These are phyloP conservation scores for Cephalopachus bancanus DNA, from an alignment of 2,797 vertebrate species.

Conservation along the genomic window DNA sequence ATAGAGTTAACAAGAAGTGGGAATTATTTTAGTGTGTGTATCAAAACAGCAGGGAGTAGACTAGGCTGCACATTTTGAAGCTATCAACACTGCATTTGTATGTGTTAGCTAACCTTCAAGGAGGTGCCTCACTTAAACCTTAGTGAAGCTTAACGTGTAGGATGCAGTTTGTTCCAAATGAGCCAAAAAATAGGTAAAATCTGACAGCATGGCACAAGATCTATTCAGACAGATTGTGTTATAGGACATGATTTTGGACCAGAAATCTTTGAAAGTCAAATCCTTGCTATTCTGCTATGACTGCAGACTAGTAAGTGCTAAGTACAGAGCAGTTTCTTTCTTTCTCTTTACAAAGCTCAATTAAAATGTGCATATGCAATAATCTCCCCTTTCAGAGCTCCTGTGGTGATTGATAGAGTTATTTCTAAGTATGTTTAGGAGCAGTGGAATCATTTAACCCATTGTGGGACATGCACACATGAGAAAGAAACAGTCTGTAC, in stretches of 20 bases:
- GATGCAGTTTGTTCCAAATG: not conserved
- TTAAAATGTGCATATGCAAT: not conserved
- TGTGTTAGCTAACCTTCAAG: not conserved
- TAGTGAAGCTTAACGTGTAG: not conserved
- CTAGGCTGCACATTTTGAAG: not conserved
- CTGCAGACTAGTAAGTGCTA: accelerated
- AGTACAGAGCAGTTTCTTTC: not conserved
- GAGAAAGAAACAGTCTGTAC: not conserved
- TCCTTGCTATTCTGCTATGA: not conserved
- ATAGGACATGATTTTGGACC: not conserved
- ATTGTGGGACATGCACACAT: not conserved
- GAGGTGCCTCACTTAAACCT: not conserved
- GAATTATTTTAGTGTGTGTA: not conserved
- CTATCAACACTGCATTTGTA: not conserved
- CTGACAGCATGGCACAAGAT: not conserved
- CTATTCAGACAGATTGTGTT: not conserved
- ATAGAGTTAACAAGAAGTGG: slow-evolving; percentile 10
- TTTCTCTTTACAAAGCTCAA: slow-evolving; percentile 2
- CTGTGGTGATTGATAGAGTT: slow-evolving; percentile 50
- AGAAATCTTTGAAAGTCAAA: slow-evolving; percentile 61
- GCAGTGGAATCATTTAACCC: slow-evolving; percentile 73
- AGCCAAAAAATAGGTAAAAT: not conserved
- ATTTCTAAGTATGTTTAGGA: slow-evolving; percentile 68
- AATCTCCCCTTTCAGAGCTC: not conserved
- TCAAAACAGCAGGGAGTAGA: not conserved